Base-by-base conservation (phyloP, 2,888 invertebrate genomes). In the Synanthedon vespiformis region DNA sequence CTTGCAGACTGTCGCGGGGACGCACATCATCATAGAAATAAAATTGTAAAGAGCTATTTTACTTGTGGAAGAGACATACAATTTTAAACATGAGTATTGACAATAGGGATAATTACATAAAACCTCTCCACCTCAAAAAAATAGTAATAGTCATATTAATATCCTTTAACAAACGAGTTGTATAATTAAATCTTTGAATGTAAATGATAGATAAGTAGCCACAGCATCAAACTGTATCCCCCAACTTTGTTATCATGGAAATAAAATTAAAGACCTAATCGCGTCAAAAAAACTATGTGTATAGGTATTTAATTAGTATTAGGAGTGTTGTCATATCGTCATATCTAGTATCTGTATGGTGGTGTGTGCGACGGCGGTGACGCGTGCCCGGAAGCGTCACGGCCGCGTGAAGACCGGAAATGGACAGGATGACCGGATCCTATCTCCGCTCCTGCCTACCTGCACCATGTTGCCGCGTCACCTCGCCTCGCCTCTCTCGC, bases 381-480 rank as follows among this genome's bases (percentile, higher is more conserved):
- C 84, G 84, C 82, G 80, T 78, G 83, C 70, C 84, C 86, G 87
- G 87, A 86, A 83, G 86, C 86, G 85, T 84, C 86, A 87, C 83
- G 85, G 83, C 83, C 84, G 85, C 84, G 85, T 87, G 87, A 87
- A 87, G 86, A 86, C 87, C 86, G 87, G 87, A 86, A 86, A 87
- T 87, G 87, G 86, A 74, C 86, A 87, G 86, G 86, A 86, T 87
- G 87, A 86, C 87, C 87, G 87, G 85, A 87, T 86, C 84, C 86
- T 86, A 87, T 87, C 87, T 86, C 83, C 82, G 80, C 80, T 80
- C 73, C 77, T 78, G 78, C 76, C 81, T 81, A 80, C 84, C 84
- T 80, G 79, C 73, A 75, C 77, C 67, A 62, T 67, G 80, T 85
- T 80, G 82, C 85, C 83, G 82, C 75, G 63, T 59, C 62, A 61